Conservation (phyloP, 2,888 invertebrate species). For the Chaetoderma sp. region DNA sequence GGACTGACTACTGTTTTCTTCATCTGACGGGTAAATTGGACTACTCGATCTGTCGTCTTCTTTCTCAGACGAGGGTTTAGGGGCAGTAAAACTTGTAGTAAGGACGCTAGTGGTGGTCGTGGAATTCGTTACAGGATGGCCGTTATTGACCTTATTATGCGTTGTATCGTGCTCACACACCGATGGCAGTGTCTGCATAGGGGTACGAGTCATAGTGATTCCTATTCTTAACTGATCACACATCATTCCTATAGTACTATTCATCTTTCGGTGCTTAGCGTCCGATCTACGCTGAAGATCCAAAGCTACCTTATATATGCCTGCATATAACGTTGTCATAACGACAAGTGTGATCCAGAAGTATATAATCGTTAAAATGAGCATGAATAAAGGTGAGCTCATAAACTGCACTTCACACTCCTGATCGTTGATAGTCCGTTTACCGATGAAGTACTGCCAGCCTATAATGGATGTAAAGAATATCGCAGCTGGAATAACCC, state of each 20-base stretch:
- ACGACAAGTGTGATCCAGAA: slow-evolving; percentile 98
- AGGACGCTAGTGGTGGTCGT: slow-evolving; percentile 36
- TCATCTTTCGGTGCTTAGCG: slow-evolving; percentile 88
- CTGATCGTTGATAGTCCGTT: slow-evolving; percentile 85
- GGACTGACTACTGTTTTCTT: slow-evolving; percentile 74
- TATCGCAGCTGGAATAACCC: slow-evolving; percentile 94
- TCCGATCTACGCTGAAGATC: slow-evolving; percentile 98
- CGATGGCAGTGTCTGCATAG: slow-evolving; percentile 20
- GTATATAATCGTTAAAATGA: slow-evolving; percentile 94
- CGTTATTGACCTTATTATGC: slow-evolving; percentile 13
- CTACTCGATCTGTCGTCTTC: slow-evolving; percentile 87
- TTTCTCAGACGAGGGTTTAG: slow-evolving; percentile 52
- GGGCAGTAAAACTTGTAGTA: slow-evolving; percentile 49
- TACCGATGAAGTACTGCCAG: slow-evolving; percentile 98
- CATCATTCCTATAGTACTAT: slow-evolving; percentile 67
- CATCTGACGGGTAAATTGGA: slow-evolving; percentile 92
- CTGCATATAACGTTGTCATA: slow-evolving; percentile 93
- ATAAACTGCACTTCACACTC: slow-evolving; percentile 97
- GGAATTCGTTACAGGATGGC: not conserved
- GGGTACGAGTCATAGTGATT: slow-evolving; percentile 72
- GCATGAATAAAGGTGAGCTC: slow-evolving; percentile 97
- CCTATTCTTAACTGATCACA: slow-evolving; percentile 72
- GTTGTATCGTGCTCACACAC: slow-evolving; percentile 22
- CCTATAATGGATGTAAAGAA: slow-evolving; percentile 99
- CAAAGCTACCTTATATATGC: slow-evolving; percentile 96